Conservation (phyloP, 92 coral and sea anemone species). For the Blastomussa wellsi region DNA sequence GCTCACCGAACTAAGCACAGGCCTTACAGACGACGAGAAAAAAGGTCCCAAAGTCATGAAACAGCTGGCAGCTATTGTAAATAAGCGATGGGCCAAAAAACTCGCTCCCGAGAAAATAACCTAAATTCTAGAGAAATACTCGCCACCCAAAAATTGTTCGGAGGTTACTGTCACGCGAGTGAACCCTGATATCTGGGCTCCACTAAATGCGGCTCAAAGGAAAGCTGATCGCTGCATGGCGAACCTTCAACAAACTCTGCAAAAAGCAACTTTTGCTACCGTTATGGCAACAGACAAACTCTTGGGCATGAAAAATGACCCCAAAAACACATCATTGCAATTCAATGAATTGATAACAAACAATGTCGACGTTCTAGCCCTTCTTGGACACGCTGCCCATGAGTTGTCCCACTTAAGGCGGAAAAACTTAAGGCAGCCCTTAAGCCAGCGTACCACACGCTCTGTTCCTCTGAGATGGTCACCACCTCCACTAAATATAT, state of each 20-base stretch:
- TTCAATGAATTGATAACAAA: constrained; percentile 13
- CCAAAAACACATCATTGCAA: constrained; percentile 10
- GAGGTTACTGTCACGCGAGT: too few relatives aligned
- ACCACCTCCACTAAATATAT: constrained; percentile 10
- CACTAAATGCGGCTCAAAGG: constrained; percentile 16
- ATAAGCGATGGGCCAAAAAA: too few relatives aligned
- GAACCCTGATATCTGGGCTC: too few relatives aligned
- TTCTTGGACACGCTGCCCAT: neutral
- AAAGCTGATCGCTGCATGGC: constrained; percentile 36
- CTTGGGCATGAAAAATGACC: constrained; percentile 15
- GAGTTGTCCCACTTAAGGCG: constrained; percentile 11
- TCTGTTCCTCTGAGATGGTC: constrained; percentile 22
- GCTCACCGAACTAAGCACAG: too few relatives aligned
- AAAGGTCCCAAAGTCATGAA: too few relatives aligned
- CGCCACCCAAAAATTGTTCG: too few relatives aligned
- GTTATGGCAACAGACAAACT: constrained; percentile 17
- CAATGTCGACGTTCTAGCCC: neutral
- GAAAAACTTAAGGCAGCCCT: constrained; percentile 6
- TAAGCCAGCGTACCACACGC: constrained; percentile 22
- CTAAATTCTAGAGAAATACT: too few relatives aligned
- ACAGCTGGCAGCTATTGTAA: too few relatives aligned
- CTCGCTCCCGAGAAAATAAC: too few relatives aligned
- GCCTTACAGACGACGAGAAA: too few relatives aligned
- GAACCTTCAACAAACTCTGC: constrained; percentile 23
- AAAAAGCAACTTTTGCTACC: neutral